Evolutionary conservation across 1,140 invertebrate genomes (phyloP).

Genomic region (Drosophila saltans): DNA sequence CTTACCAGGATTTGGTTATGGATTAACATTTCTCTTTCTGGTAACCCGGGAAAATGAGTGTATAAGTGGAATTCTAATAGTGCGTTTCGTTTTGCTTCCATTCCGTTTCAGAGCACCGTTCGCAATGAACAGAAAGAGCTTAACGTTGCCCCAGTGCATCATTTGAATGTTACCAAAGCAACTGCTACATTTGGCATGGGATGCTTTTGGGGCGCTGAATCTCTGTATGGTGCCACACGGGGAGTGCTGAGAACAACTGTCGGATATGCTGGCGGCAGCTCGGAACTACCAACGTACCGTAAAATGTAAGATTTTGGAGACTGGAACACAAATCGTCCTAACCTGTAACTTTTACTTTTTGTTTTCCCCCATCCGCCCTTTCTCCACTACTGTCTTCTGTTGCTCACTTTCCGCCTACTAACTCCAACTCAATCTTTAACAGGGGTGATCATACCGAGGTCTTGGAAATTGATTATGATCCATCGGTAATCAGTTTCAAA

Average conservation of each 20-base stretch:
- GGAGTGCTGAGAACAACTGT: conserved; percentile 96
- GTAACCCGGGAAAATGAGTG: conserved; percentile 31
- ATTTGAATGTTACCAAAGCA: conserved; percentile 60
- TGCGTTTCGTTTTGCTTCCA: conserved; percentile 24
- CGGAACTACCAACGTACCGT: conserved; percentile 91
- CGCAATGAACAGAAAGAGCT: conserved; percentile 79
- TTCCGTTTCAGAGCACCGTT: conserved; percentile 66
- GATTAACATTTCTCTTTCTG: conserved; percentile 69
- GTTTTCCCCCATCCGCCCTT: conserved; percentile 11
- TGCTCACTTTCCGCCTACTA: conserved; percentile 49
- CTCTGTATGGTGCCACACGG: conserved; percentile 91
- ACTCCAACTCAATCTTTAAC: conserved; percentile 72
- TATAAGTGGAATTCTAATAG: conserved; percentile 3
- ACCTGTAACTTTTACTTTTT: conserved; percentile 45
- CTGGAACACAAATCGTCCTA: conserved; percentile 53
- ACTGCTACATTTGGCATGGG: conserved; percentile 96
- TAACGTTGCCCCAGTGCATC: conserved; percentile 66
- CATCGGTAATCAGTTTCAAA: conserved; percentile 88
- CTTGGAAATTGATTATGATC: conserved; percentile 95
- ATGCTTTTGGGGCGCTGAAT: conserved; percentile 98
- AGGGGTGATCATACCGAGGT: conserved; percentile 97
- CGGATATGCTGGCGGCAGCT: conserved; percentile 96
- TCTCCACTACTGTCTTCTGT: conserved; percentile 15
- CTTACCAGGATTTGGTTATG: conserved; percentile 64
- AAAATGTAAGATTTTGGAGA: conserved; percentile 88